Base-by-base conservation (phyloP, 1,140 invertebrate species). In the Ceratosolen solmsi region DNA sequence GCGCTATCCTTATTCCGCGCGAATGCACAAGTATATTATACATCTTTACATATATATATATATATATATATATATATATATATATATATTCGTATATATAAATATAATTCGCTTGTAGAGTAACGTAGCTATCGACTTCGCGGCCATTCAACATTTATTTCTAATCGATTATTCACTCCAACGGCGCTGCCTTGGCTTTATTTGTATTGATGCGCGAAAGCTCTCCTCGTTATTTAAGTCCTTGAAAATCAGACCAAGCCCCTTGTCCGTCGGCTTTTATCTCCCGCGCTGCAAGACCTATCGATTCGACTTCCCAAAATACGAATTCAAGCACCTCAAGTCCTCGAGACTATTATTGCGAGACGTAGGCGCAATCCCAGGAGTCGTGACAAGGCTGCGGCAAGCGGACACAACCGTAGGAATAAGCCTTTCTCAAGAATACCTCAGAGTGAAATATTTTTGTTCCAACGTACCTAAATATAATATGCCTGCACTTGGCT, bases 121-220 rank as follows among this genome's bases (percentile, higher is more conserved):
- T 20, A 15, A 15, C 5, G 22, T n/a, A 9, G 33, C 20, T 68
- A 38, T 38, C 36, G 33, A 38, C 36, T 2, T 68, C 33, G 63
- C 33, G 20, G 0, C 33, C 36, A 3, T 11, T 68, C 33, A 36
- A 27, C 60, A 65, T 65, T 65, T 30, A 38, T 68, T 68, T n/a
- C 63, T 68, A 68, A 68, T 68, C 63, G 63, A 68, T 68, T 68
- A 68, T 68, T 68, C 63, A 11, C 63, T 38, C 15, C 20, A 38
- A n/a, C 33, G 33, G 33, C 8, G 33, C 33, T 68, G 36, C 63
- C 33, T 68, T 68, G 36, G 33, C 63, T 68, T 68, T 38, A 68
- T 68, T 68, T 68, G 33, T 38, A 68, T 38, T 68, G 60, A 38
- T 3, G 13, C 33, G 33, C 20, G 27, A 22, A 36, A 68, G 63